Conservation (phyloP, 2,113 vertebrate genomes). For the Clarias magur region DNA sequence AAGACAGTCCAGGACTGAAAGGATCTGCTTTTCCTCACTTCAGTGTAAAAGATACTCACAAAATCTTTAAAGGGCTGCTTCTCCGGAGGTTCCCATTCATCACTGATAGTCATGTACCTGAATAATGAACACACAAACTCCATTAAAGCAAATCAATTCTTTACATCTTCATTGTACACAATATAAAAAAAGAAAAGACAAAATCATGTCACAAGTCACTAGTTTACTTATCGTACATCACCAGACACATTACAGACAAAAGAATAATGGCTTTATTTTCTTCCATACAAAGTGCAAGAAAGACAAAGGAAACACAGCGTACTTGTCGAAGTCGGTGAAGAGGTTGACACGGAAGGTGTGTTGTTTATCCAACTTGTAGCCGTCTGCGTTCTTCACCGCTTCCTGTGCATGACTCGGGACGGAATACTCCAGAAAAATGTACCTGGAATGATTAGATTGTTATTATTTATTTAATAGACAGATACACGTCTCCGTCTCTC, state of each 20-base stretch:
- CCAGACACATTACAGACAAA: neutral
- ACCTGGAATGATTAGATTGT: conserved; percentile 67
- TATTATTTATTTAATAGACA: neutral
- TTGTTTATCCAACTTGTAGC: conserved; percentile 98
- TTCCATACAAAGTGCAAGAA: neutral
- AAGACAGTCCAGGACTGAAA: too few species aligned
- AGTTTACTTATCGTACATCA: neutral
- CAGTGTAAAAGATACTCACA: conserved; percentile 73
- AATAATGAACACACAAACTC: neutral
- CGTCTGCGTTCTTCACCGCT: conserved; percentile 92
- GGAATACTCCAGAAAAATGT: conserved; percentile 96
- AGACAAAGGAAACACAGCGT: conserved; percentile 52
- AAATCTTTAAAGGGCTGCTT: conserved; percentile 98
- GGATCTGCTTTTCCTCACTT: neutral
- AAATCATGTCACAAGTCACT: neutral
- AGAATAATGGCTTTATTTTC: neutral
- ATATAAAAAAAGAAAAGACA: neutral
- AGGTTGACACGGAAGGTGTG: conserved; percentile 97
- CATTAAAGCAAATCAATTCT: neutral
- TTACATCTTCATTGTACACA: neutral
- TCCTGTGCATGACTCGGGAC: conserved; percentile 88
- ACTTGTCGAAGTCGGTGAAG: conserved; percentile 99
- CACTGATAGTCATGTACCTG: conserved; percentile 94
- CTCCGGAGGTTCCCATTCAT: conserved; percentile 95
- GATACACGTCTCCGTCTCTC: neutral